phyloP scores from a whole-genome alignment of 2,888 invertebrate genomes.

The Spialia ferax region DNA sequence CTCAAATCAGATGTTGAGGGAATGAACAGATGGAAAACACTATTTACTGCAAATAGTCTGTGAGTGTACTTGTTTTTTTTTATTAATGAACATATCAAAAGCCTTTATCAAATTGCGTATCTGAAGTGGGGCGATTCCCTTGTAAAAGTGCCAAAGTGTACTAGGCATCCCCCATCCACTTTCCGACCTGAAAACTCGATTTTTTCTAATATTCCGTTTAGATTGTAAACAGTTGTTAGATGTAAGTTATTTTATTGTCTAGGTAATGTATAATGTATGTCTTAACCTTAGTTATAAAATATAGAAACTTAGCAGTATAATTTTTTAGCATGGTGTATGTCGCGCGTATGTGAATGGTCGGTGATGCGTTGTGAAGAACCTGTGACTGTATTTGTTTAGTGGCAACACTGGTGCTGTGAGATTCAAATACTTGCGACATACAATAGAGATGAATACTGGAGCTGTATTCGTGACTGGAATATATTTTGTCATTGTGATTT shows the following conservation, averaged over 20 bases:
- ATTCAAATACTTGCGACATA: constrained; percentile 81
- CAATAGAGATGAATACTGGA: constrained; percentile 61
- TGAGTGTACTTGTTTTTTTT: constrained; percentile 41
- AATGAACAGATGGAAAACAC: not conserved
- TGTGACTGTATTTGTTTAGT: constrained; percentile 41
- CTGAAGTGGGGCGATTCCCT: constrained; percentile 11
- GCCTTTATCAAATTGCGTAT: constrained; percentile 32
- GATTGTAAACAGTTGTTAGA: constrained; percentile 76
- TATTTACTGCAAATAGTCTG: too few species aligned
- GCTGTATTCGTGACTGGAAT: constrained; percentile 69
- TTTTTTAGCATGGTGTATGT: constrained; percentile 74
- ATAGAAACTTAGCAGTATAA: constrained; percentile 71
- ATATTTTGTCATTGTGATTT: constrained; percentile 61
- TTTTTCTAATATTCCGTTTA: constrained; percentile 73
- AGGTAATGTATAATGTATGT: constrained; percentile 82
- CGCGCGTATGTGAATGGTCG: constrained; percentile 77
- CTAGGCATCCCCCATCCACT: constrained; percentile 58
- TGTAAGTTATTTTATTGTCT: constrained; percentile 81
- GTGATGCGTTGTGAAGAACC: constrained; percentile 55
- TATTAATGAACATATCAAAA: constrained; percentile 61
- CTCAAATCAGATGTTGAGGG: not conserved
- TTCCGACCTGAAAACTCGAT: constrained; percentile 44
- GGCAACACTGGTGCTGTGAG: constrained; percentile 80
- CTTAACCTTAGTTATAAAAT: constrained; percentile 73
- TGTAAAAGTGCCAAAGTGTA: constrained; percentile 68